Evolutionary conservation across 2,888 invertebrate species (phyloP).

Genomic region (Eupeodes latifasciatus): DNA sequence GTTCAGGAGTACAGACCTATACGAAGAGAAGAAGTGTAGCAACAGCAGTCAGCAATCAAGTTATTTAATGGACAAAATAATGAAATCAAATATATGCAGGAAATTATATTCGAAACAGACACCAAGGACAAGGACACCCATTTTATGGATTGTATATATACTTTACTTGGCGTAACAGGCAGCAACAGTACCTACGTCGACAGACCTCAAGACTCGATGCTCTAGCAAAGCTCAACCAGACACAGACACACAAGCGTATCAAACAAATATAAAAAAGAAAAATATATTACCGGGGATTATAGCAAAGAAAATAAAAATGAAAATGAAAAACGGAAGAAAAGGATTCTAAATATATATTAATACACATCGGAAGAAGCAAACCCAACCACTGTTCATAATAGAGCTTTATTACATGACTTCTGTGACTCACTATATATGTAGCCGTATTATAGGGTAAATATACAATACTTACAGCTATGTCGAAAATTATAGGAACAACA

Average conservation of each 20-base stretch:
- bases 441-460: too few relatives aligned
- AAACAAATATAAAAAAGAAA: neutral
- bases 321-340: constrained; percentile 42
- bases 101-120: constrained; percentile 57
- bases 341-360: constrained; percentile 50
- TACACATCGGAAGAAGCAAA: constrained; percentile 34
- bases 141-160: neutral
- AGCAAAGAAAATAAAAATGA: constrained; percentile 32
- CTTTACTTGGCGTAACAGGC: constrained; percentile 9
- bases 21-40: neutral
- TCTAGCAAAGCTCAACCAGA: neutral
- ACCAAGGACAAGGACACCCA: constrained; percentile 13
- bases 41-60: neutral
- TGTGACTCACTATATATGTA: constrained; percentile 16
- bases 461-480: too few relatives aligned
- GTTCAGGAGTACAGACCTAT: neutral
- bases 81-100: constrained; percentile 70
- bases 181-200: constrained; percentile 32
- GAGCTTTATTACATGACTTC: constrained; percentile 18
- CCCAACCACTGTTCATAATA: constrained; percentile 17
- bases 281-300: neutral
- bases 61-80: constrained; percentile 66
- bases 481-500: too few relatives aligned
- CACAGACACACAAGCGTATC: too few relatives aligned
- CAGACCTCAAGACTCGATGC: constrained; percentile 10